Percentiles rank a stretch among this genome's conserved stretches.
phyloP scores from a whole-genome alignment of 2,797 vertebrate genomes.

The Arctocebus calabarensis region DNA sequence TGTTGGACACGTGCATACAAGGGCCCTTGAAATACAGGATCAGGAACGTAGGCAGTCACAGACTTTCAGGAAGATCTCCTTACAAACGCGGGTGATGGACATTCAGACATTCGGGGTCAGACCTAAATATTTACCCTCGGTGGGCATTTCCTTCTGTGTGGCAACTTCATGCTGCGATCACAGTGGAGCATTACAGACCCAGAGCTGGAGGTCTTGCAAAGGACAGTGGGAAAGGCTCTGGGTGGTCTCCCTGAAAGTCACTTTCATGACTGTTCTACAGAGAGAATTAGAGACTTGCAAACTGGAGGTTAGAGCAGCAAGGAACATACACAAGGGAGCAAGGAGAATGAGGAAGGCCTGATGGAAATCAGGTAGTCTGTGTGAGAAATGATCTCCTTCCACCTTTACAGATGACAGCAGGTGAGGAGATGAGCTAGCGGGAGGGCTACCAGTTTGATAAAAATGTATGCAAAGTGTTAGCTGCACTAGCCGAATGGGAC shows the following conservation, averaged over 20 bases:
- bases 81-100: neutral
- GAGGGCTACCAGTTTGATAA: neutral
- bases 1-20: neutral
- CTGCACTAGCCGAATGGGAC: neutral
- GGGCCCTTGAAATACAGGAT: conserved; percentile 20
- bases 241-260: neutral
- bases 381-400: neutral
- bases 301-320: neutral
- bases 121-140: neutral
- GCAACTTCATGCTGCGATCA: neutral
- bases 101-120: neutral
- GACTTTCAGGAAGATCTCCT: neutral
- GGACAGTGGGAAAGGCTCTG: accelerated
- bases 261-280: neutral
- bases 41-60: neutral
- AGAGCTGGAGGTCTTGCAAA: neutral
- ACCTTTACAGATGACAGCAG: accelerated
- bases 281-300: neutral
- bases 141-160: neutral
- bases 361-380: neutral
- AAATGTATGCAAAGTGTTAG: neutral
- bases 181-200: too few relatives aligned
- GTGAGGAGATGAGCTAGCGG: neutral
- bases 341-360: neutral
- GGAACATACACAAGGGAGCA: accelerated